Percentiles rank a stretch among this genome's conserved stretches.
Conservation (phyloP, 2,888 invertebrate genomes). For the Tetanocera ferruginea region DNA sequence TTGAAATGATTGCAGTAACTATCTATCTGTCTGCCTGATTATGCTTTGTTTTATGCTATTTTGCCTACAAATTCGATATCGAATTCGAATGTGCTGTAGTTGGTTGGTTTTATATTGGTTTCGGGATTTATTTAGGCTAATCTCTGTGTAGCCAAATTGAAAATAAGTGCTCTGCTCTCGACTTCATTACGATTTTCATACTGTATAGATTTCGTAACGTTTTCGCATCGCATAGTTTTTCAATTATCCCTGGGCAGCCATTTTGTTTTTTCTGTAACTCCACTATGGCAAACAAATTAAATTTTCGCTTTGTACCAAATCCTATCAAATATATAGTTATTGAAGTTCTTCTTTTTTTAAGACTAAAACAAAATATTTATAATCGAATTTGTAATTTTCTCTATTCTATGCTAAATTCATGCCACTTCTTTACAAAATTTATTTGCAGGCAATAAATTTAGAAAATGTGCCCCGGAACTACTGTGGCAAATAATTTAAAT, state of each 20-base stretch:
- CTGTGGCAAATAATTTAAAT: neutral
- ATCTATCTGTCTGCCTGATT: neutral
- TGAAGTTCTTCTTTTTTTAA: neutral
- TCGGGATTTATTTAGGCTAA: constrained; percentile 21
- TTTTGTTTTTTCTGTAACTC: neutral
- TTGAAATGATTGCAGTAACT: constrained; percentile 10
- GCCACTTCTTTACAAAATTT: neutral
- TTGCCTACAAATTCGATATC: constrained; percentile 5
- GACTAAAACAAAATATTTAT: neutral
- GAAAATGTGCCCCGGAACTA: neutral
- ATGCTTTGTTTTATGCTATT: neutral
- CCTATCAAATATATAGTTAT: neutral
- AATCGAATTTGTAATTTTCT: neutral
- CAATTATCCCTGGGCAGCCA: neutral
- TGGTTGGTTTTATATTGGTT: constrained; percentile 22
- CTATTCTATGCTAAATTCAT: neutral
- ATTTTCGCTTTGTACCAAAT: neutral
- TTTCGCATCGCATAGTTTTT: neutral
- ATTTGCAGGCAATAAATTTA: constrained; percentile 7
- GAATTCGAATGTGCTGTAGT: constrained; percentile 20
- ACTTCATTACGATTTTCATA: constrained; percentile 20
- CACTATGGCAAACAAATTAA: neutral
- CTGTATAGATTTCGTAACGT: neutral
- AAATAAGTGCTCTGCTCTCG: constrained; percentile 14
- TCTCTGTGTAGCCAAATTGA: constrained; percentile 32